These are phyloP conservation scores for Embidobia sp. DNA, from an alignment of 2,888 invertebrate species.

Conservation along the genomic window DNA sequence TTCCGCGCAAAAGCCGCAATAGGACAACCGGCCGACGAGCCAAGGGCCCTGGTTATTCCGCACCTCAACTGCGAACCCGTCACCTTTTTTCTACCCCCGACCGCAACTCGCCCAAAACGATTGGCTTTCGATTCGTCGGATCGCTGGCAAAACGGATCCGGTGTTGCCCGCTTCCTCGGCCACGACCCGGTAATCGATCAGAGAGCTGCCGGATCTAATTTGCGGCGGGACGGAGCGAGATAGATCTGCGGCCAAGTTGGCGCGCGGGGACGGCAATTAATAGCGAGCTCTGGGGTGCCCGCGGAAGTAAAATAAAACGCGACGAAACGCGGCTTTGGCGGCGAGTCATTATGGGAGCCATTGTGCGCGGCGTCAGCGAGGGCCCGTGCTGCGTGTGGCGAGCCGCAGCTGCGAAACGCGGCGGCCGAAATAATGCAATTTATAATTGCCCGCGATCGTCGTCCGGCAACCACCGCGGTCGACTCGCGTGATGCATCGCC, in stretches of 20 bases:
- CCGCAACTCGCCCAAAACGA: too few relatives aligned
- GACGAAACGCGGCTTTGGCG: conserved; percentile 78
- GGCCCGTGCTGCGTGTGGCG: conserved; percentile 50
- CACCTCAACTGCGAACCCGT: too few relatives aligned
- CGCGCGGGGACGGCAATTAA: conserved; percentile 79
- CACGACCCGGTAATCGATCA: conserved; percentile 29
- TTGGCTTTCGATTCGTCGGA: too few relatives aligned
- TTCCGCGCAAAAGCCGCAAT: too few relatives aligned
- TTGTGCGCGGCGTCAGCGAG: conserved; percentile 77
- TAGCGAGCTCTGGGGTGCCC: conserved; percentile 79
- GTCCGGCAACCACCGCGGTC: conserved; percentile 65
- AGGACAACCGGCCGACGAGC: too few relatives aligned
- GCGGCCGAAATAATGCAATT: conserved; percentile 73
- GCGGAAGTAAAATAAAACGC: conserved; percentile 79
- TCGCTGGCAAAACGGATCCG: too few relatives aligned
- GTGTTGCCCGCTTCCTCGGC: too few relatives aligned
- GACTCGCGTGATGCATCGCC: conserved; percentile 49
- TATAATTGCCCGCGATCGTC: conserved; percentile 75
- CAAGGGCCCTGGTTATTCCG: too few relatives aligned
- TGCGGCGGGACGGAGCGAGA: conserved; percentile 64
- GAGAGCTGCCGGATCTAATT: conserved; percentile 33
- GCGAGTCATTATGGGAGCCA: conserved; percentile 78
- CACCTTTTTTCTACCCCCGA: too few relatives aligned
- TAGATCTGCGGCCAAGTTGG: conserved; percentile 78
- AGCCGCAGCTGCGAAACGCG: conserved; percentile 51